phyloP scores from a whole-genome alignment of 2,797 vertebrate species.

The Sphaeramia orbicularis region DNA sequence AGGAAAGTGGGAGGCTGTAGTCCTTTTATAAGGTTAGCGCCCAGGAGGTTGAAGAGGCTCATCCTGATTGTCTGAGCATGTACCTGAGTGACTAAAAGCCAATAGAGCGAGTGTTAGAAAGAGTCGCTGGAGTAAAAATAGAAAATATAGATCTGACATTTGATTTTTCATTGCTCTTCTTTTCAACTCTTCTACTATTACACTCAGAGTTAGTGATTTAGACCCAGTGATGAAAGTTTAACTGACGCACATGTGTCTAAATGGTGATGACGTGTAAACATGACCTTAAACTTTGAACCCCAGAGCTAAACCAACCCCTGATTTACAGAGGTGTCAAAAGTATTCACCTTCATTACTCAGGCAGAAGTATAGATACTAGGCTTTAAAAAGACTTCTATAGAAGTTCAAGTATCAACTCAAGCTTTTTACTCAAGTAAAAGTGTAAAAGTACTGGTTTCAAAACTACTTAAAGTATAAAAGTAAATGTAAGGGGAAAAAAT shows the following conservation, averaged over 20 bases:
- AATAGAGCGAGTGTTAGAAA: slow-evolving; percentile 15
- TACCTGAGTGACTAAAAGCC: slow-evolving; percentile 38
- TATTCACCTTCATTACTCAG: no score
- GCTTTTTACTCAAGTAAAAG: no score
- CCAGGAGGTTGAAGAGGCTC: slow-evolving; percentile 44
- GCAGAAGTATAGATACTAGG: no score
- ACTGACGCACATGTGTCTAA: background rate
- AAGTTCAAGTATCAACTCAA: no score
- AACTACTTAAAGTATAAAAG: no score
- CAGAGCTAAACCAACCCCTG: background rate
- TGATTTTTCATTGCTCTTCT: slow-evolving; percentile 17
- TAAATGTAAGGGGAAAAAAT: no score
- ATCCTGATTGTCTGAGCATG: slow-evolving; percentile 46
- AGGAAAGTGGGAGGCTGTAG: slow-evolving; percentile 52
- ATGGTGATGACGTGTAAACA: slow-evolving; percentile 13
- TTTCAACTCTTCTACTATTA: background rate
- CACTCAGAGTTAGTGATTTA: background rate
- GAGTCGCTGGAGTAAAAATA: slow-evolving; percentile 32
- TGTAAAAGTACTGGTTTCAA: no score
- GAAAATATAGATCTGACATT: slow-evolving; percentile 44
- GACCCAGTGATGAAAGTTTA: background rate
- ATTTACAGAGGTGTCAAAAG: no score
- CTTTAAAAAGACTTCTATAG: no score
- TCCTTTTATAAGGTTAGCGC: slow-evolving; percentile 51
- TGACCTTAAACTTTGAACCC: slow-evolving; percentile 15